These are phyloP conservation scores for Ecliptopera silaceata DNA, from an alignment of 2,888 invertebrate genomes.

Conservation along the genomic window DNA sequence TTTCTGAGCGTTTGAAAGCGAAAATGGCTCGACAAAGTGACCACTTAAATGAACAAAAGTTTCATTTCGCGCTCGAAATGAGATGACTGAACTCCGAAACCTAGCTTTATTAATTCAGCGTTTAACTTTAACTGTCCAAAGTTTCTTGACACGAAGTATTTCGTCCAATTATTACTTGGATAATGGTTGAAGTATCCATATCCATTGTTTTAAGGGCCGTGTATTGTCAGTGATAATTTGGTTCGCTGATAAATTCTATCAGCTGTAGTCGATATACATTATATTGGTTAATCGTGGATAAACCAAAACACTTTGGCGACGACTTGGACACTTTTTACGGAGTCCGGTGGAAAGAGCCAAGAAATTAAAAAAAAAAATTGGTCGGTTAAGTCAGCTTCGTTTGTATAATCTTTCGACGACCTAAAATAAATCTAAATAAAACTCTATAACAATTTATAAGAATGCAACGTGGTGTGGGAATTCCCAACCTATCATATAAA, in stretches of 20 bases:
- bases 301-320: no score
- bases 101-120: constrained; percentile 23
- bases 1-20: constrained; percentile 3
- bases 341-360: no score
- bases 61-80: constrained; percentile 15
- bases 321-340: no score
- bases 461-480: no score
- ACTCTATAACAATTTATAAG: no score
- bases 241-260: neutral
- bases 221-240: constrained; percentile 1
- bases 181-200: constrained; percentile 16
- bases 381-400: no score
- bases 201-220: constrained; percentile 2
- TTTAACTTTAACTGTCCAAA: constrained; percentile 26
- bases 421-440: no score
- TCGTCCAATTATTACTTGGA: constrained; percentile 30
- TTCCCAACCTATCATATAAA: no score
- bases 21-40: constrained; percentile 15
- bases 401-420: no score
- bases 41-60: constrained; percentile 23
- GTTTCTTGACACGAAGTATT: constrained; percentile 31
- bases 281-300: no score
- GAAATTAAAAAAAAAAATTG: no score
- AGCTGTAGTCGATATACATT: no score
- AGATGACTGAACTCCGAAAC: constrained; percentile 17